Evolutionary conservation across 1,140 invertebrate species (phyloP), one percentile per base, ranked within the genome.

Genomic region (Pissodes strobi): DNA sequence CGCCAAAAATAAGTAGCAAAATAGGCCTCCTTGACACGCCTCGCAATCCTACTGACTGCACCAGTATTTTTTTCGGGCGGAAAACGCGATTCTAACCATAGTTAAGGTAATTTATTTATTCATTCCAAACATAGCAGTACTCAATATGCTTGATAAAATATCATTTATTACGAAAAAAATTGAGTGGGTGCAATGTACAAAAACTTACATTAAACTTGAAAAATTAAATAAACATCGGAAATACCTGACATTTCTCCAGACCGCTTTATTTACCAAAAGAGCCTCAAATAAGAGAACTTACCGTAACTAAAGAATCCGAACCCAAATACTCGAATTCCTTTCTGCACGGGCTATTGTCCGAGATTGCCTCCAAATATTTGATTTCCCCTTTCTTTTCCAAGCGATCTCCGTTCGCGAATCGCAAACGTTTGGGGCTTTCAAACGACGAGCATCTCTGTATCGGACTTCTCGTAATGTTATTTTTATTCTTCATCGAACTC

Each of bases 341-440:
- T 34, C 46, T 82, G 45, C 79, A 79, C 0, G 83, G 82, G 58
- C 81, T 84, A 22, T 76, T 79, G 60, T 84, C 81, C 2, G 71
- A 66, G 18, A 83, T 82, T 0, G 79, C 76, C 58, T 84, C 80
- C 8, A 83, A 69, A 8, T 77, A 72, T 17, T 66, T 72, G 22
- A 5, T 27, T 9, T 64, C 38, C 64, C 43, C 64, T 61, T 69
- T 63, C 34, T 69, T 63, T 67, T 74, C 69, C 46, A 71, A 52
- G 25, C 69, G 69, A 70, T 86, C 87, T 1, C 86, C 86, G 23
- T 86, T 87, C 0, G 90, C 90, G 70, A 92, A 92, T 39, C 90
- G 78, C 25, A 92, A 74, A 67, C 87, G 86, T 73, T 92, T 92
- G 18, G 90, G 89, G 19, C 90, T 92, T 74, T 92, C 90, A 66